Conservation (phyloP, 2,888 invertebrate genomes). For the Drosophila helvetica region DNA sequence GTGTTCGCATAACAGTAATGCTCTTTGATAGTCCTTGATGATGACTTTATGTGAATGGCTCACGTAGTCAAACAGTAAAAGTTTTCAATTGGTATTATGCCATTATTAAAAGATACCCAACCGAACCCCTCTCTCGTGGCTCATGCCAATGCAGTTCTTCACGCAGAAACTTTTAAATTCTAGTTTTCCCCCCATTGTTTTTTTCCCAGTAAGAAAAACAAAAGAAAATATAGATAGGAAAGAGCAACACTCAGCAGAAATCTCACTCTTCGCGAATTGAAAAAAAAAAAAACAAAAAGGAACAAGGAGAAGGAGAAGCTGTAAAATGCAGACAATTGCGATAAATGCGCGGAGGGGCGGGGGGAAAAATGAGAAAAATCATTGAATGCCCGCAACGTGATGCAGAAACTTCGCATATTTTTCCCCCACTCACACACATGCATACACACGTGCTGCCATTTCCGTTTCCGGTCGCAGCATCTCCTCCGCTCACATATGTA, state of each 20-base stretch:
- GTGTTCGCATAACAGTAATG: background rate
- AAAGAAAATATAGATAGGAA: constrained; percentile 27
- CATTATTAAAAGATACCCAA: constrained; percentile 31
- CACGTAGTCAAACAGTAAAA: constrained; percentile 34
- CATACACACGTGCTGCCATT: constrained; percentile 38
- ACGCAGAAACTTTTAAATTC: constrained; percentile 14
- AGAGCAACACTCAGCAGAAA: constrained; percentile 14
- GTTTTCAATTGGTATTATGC: constrained; percentile 35
- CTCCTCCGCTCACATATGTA: constrained; percentile 5
- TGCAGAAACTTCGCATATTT: constrained; percentile 46
- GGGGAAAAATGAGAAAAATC: constrained; percentile 47
- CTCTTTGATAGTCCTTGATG: background rate
- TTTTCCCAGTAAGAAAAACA: constrained; percentile 21
- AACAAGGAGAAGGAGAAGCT: constrained; percentile 41
- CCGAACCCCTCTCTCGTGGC: background rate
- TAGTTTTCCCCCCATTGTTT: constrained; percentile 3
- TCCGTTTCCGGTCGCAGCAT: constrained; percentile 10
- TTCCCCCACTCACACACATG: background rate
- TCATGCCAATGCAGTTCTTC: constrained; percentile 1
- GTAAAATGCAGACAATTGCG: constrained; percentile 73
- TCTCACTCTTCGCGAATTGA: background rate
- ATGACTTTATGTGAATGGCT: constrained; percentile 27
- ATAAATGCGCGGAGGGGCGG: constrained; percentile 56
- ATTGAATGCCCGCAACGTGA: constrained; percentile 78
- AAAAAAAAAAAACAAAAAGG: constrained; percentile 3